Evolutionary conservation across 2,888 invertebrate genomes (phyloP).

Genomic region (Allophyes oxyacanthae): DNA sequence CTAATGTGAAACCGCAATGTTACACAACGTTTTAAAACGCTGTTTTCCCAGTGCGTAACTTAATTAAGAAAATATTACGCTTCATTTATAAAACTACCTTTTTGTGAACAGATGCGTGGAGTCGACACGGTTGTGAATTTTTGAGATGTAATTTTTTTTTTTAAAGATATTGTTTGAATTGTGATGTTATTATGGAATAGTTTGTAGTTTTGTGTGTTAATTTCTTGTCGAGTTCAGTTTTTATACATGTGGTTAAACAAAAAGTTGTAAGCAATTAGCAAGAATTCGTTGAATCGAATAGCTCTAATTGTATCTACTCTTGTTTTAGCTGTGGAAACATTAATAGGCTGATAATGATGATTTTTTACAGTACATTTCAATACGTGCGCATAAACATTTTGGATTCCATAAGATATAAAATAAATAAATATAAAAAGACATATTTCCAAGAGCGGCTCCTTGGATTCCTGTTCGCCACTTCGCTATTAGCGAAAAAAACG

Average conservation of each 20-base stretch:
- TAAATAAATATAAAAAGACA: not conserved
- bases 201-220: too few relatives aligned
- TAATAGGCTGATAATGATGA: too few relatives aligned
- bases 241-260: too few relatives aligned
- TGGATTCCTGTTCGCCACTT: not conserved
- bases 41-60: constrained; percentile 57
- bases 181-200: too few relatives aligned
- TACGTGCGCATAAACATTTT: too few relatives aligned
- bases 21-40: constrained; percentile 50
- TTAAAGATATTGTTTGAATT: not conserved
- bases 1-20: constrained; percentile 56
- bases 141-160: not conserved
- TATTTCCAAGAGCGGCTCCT: constrained; percentile 1
- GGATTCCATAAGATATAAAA: not conserved
- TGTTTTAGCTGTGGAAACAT: too few relatives aligned
- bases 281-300: too few relatives aligned
- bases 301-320: too few relatives aligned
- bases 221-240: too few relatives aligned
- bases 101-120: constrained; percentile 27
- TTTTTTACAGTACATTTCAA: too few relatives aligned
- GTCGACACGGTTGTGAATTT: constrained; percentile 6
- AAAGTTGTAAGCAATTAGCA: too few relatives aligned
- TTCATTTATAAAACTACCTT: constrained; percentile 59
- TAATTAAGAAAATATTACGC: constrained; percentile 68
- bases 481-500: constrained; percentile 15